Conservation (phyloP, 2,888 invertebrate species). For the Caenorhabditis zanzibari region DNA sequence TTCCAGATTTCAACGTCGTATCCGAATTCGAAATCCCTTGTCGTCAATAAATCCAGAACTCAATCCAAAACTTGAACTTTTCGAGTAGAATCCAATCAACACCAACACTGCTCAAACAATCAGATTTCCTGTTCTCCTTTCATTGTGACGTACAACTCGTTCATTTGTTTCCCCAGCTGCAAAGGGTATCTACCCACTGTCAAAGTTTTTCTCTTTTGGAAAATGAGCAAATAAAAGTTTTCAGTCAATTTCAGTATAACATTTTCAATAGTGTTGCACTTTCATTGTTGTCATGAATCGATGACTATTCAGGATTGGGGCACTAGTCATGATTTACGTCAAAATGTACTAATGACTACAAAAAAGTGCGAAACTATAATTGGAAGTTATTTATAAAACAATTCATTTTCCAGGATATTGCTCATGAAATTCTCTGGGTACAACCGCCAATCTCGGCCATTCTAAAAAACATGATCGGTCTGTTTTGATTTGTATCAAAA, state of each 20-base stretch:
- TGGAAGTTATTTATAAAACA: too few species aligned
- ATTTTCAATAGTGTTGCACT: conserved; percentile 10
- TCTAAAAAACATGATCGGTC: too few species aligned
- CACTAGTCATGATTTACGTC: not conserved
- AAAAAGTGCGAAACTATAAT: not conserved
- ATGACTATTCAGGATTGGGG: conserved; percentile 1
- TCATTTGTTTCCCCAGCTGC: conserved; percentile 34
- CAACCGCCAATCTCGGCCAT: too few species aligned
- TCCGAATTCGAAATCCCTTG: too few species aligned
- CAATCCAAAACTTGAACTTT: conserved; percentile 2
- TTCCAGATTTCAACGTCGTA: too few species aligned
- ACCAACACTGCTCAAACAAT: conserved; percentile 32
- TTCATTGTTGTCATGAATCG: conserved; percentile 2
- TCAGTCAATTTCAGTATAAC: not conserved
- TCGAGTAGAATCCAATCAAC: conserved; percentile 27
- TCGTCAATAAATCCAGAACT: not conserved
- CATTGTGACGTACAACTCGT: conserved; percentile 32
- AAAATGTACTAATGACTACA: not conserved
- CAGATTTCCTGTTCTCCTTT: conserved; percentile 28
- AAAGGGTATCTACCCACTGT: conserved; percentile 16
- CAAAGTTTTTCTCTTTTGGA: conserved; percentile 19
- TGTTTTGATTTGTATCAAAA: not conserved
- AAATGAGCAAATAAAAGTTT: conserved; percentile 3
- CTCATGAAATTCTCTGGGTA: too few species aligned
- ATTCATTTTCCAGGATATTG: too few species aligned